Evolutionary conservation across 1,140 invertebrate species (phyloP).

Genomic region (Caenorhabditis elegans): DNA sequence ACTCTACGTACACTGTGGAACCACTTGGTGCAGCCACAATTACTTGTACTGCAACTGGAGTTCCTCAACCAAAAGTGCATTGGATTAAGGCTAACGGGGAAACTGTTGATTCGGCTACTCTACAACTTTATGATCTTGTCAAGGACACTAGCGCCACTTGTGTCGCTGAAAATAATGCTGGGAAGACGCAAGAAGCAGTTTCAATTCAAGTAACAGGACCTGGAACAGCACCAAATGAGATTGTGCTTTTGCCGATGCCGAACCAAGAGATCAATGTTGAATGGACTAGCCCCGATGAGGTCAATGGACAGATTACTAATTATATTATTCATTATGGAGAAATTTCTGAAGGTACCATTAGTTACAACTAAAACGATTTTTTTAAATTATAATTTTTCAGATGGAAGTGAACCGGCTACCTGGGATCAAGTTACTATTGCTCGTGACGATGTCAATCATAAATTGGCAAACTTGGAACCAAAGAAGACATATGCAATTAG

Average conservation of each 20-base stretch:
- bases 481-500: constrained; percentile 59
- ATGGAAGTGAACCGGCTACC: constrained; percentile 54
- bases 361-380: not conserved
- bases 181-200: constrained; percentile 55
- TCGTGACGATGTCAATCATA: constrained; percentile 56
- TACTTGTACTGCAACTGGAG: constrained; percentile 56
- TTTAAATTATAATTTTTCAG: too few relatives aligned
- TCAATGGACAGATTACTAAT: constrained; percentile 57
- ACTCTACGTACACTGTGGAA: constrained; percentile 53
- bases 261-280: constrained; percentile 62
- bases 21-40: constrained; percentile 55
- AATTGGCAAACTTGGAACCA: constrained; percentile 52
- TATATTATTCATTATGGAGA: constrained; percentile 65
- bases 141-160: constrained; percentile 62
- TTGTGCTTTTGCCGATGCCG: constrained; percentile 57
- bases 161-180: constrained; percentile 63
- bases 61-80: constrained; percentile 56
- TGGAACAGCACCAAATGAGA: constrained; percentile 62
- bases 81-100: constrained; percentile 57
- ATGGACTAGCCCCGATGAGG: constrained; percentile 65
- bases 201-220: constrained; percentile 54
- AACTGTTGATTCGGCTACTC: constrained; percentile 44
- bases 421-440: constrained; percentile 57
- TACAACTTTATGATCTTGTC: constrained; percentile 51
- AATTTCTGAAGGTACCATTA: constrained; percentile 40